These are phyloP conservation scores for Agriopis leucophaearia DNA, from an alignment of 2,888 invertebrate genomes.

Conservation along the genomic window DNA sequence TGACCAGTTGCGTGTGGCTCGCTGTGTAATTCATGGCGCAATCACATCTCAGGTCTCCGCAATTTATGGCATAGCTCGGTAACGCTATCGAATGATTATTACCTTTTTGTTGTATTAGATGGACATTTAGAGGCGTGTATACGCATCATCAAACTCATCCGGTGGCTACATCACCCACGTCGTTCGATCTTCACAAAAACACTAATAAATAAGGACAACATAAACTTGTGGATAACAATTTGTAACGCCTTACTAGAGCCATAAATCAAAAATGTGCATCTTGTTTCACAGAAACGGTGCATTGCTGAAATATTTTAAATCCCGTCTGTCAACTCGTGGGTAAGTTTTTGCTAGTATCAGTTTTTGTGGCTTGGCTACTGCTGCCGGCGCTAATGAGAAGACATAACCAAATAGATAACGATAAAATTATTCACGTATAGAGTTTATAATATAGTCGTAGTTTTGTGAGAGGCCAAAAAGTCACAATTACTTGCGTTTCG, in stretches of 20 bases:
- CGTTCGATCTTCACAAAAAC: slow-evolving; percentile 53
- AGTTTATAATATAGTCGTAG: neutral
- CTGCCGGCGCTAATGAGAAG: slow-evolving; percentile 75
- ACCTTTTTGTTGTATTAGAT: slow-evolving; percentile 55
- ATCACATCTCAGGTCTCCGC: slow-evolving; percentile 71
- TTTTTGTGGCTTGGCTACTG: slow-evolving; percentile 69
- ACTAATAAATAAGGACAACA: slow-evolving; percentile 66
- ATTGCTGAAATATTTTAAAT: slow-evolving; percentile 83
- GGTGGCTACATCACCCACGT: slow-evolving; percentile 50
- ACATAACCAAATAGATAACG: slow-evolving; percentile 40
- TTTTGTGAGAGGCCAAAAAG: slow-evolving; percentile 29
- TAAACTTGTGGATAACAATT: slow-evolving; percentile 73
- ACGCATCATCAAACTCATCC: slow-evolving; percentile 44
- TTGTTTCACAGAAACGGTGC: slow-evolving; percentile 78
- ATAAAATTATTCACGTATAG: neutral
- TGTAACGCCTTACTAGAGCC: slow-evolving; percentile 73
- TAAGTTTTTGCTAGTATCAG: slow-evolving; percentile 65
- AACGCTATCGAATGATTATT: slow-evolving; percentile 59
- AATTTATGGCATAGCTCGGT: slow-evolving; percentile 67
- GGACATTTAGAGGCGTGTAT: slow-evolving; percentile 40
- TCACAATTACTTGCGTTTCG: slow-evolving; percentile 14
- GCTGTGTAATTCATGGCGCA: slow-evolving; percentile 72
- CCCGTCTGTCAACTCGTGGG: slow-evolving; percentile 77
- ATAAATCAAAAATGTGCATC: slow-evolving; percentile 77
- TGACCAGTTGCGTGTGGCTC: slow-evolving; percentile 77